Evolutionary conservation across 1,140 invertebrate species (phyloP), one percentile per base, ranked within the genome.

Genomic region (Octopus bimaculoides): DNA sequence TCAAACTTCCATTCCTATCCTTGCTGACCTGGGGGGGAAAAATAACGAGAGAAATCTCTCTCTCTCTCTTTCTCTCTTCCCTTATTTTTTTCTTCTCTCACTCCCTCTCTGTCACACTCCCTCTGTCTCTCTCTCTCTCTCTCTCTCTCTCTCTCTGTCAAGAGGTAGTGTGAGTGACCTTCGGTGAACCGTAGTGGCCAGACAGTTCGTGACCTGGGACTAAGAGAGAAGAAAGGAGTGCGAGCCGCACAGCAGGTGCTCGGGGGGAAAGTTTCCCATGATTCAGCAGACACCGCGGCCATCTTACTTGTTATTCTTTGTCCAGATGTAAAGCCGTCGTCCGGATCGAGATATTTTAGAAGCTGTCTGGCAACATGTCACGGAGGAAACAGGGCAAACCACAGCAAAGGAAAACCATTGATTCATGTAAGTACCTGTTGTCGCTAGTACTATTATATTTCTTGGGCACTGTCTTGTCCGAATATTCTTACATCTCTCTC

Each of bases 271-370:
- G n/a, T 52, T 56, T 73, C 78, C 81, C 80, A 84, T 83, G 83
- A 84, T 81, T 84, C 82, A 82, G 84, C 80, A 79, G 77, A 82
- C 54, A 83, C 82, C 86, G 87, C 26, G 26, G 26, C 87, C 87
- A 88, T 88, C 83, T 88, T 88, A 86, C 81, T 85, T 87, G 84
- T 85, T 86, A 82, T 83, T 84, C 85, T 87, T 88, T 88, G 87
- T 88, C 86, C 85, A 84, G 81, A 86, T 85, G 85, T 83, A 84
- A 84, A 81, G 80, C 80, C 76, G 82, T 77, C 77, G 26, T 41
- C 26, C 26, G 75, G 83, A 87, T 81, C 81, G 82, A 75, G 77
- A 81, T 83, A 41, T 41, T 86, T 87, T 86, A 82, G 87, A 86
- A 85, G 80, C 81, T 83, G 76, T 82, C 81, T 79, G 81, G 80